Base-by-base conservation (phyloP, 2,888 invertebrate genomes). In the Eupithecia subumbrata region DNA sequence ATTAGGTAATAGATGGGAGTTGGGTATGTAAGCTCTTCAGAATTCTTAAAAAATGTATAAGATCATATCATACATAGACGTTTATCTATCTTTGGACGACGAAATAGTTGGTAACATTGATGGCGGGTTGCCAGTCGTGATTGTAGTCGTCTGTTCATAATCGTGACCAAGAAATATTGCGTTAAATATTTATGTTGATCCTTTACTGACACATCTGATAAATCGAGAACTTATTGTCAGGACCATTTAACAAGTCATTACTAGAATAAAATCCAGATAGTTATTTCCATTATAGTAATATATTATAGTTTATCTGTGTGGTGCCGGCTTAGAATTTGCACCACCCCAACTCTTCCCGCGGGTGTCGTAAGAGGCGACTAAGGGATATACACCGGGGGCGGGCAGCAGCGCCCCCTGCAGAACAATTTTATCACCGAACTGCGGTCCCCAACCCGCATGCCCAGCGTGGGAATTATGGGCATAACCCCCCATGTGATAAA, bases 101-200 rank as follows among this genome's bases (percentile, higher is more conserved):
- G 16, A 67, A 67, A 67, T 37, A 64, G 71, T 25, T 74, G 76
- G 76, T 56, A 74, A 30, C 64, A 71, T 70, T 52, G 34, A 56
- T 18, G 63, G 56, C 52, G 11, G 69, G 56, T 43, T 45, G 76
- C 70, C 67, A 73, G 43, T 67, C 52, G 48, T 56, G 43, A 25
- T 71, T 30, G 18, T 60, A 73, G 37, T 40, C 30, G 71, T 76
- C 67, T 60, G 12, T 73, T 73, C 70, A 67, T 68, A 60, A 60
- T 60, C 64, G 72, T 60, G 76, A 76, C 70, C 67, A 71, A 63
- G 73, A 76, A 73, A 71, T 64, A 67, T 70, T 52, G 25, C 25
- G 30, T 12, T 72, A 40, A 72, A 72, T 63, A 4, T 64, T 63
- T 18, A 34, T 64, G 30, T 18, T 34, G 18, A 64, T 34, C 60